Evolutionary conservation across 2,888 invertebrate species (phyloP), one percentile per base, ranked within the genome.

Genomic region (Carabus problematicus): DNA sequence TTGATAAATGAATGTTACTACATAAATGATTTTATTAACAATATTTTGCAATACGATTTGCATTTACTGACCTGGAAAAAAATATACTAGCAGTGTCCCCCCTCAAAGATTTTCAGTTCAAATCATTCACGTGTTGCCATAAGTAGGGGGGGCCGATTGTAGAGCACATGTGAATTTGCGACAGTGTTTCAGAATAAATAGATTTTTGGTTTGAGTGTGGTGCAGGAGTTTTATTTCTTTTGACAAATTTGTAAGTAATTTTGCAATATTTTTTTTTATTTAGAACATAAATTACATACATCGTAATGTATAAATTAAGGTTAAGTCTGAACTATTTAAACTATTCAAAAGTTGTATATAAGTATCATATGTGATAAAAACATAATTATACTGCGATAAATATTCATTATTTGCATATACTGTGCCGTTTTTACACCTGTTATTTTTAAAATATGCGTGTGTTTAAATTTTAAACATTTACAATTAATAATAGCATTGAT

Each of bases 181-280:
- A 16, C 52, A 52, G 16, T 52, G 52, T 14, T 29, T 29, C 56
- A 64, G 64, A 29, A 29, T 29, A 29, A 66, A 29, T 39, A 58
- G 59, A 66, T 40, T 52, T 43, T 66, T 66, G 40, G 59, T 56
- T 58, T 42, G 58, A 47, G 47, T 58, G 47, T 66, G 45, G 55
- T 41, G 47, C 58, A 59, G 47, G 64, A 49, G 18, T 55, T 54
- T 55, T 39, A 12, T 54, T 64, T 39, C 9, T 43, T 64, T 56
- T 56, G 39, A 56, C 14, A 56, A 45, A 19, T 54, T 42, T 58
- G 66, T 66, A 58, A 66, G 66, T 45, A 42, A 9, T 63, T 49
- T 49, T 14, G 6, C 7, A 40, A 14, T 7, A 16, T 54, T 18
- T 39, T 7, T 29, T 14, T 63, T 47, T 63, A 63, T 49, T 12